Evolutionary conservation across 1,140 invertebrate species (phyloP).

Genomic region (Drosophila elegans): DNA sequence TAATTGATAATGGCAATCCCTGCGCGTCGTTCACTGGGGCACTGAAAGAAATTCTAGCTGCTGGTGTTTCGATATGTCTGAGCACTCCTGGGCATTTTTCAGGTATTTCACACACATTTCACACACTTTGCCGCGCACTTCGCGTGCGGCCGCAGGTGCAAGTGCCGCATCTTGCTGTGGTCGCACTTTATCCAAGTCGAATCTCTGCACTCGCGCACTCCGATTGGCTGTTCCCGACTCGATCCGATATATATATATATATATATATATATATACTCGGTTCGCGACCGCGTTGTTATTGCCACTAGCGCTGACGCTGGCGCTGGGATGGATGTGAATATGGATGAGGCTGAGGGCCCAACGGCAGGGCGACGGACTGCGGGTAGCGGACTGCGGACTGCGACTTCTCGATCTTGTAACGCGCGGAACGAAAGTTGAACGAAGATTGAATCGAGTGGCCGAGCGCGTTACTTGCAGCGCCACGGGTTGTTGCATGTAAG

Average conservation of each 20-base stretch:
- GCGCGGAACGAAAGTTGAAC: conserved; percentile 71
- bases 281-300: conserved; percentile 20
- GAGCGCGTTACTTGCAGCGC: conserved; percentile 59
- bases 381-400: conserved; percentile 10
- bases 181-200: conserved; percentile 12
- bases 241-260: too few relatives aligned
- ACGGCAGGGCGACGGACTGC: conserved; percentile 5
- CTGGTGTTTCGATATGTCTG: conserved; percentile 61
- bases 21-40: conserved; percentile 12
- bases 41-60: conserved; percentile 28
- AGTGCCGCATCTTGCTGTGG: conserved; percentile 59
- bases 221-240: background rate
- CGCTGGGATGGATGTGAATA: too few relatives aligned
- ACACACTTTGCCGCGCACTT: conserved; percentile 48
- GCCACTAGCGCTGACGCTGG: conserved; percentile 57
- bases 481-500: conserved; percentile 5
- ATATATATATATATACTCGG: too few relatives aligned
- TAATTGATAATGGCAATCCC: too few relatives aligned
- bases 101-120: conserved; percentile 23
- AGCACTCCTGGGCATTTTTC: conserved; percentile 28
- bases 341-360: conserved; percentile 63
- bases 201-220: conserved; percentile 31
- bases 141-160: conserved; percentile 50
- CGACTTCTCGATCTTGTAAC: conserved; percentile 60
- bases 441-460: conserved; percentile 65